A percentile compares a stretch with the other conserved stretches of the same genome.
phyloP scores from a whole-genome alignment of 2,888 invertebrate genomes.

The Alloplasta piceator region DNA sequence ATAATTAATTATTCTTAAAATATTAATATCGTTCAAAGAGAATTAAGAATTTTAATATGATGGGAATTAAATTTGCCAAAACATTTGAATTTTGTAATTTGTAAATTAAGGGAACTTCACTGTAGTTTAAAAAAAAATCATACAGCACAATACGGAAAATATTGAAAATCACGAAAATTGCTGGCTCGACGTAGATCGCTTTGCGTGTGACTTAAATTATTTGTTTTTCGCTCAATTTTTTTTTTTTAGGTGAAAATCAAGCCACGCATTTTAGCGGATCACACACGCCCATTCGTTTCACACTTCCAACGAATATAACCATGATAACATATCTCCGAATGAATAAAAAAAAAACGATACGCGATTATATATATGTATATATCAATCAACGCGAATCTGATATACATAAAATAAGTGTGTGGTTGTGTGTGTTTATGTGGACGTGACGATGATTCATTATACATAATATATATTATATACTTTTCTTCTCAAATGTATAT shows the following conservation, averaged over 20 bases:
- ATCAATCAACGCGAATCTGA: conserved; percentile 47
- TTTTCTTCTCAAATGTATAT: conserved; percentile 25
- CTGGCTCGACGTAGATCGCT: too few species aligned
- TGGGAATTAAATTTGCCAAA: too few species aligned
- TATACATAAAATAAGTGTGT: conserved; percentile 6
- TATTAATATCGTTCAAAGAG: too few species aligned
- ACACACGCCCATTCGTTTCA: conserved; percentile 28
- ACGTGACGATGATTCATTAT: conserved; percentile 58
- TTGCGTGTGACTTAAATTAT: not conserved
- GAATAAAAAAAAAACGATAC: conserved; percentile 52
- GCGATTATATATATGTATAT: conserved; percentile 30
- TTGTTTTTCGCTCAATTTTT: conserved; percentile 7
- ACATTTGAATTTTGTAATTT: too few species aligned
- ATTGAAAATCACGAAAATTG: too few species aligned
- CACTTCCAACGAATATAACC: conserved; percentile 26
- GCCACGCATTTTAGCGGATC: conserved; percentile 36
- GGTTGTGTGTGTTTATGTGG: conserved; percentile 9
- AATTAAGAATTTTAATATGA: too few species aligned
- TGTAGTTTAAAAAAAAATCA: too few species aligned
- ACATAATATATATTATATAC: conserved; percentile 5
- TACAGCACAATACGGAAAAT: too few species aligned
- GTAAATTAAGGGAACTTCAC: too few species aligned
- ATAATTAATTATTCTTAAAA: too few species aligned
- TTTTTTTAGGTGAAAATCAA: conserved; percentile 8
- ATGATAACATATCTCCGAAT: conserved; percentile 34